Conservation (phyloP, 2,113 vertebrate species). For the Cyprinodon brontotheroides region DNA sequence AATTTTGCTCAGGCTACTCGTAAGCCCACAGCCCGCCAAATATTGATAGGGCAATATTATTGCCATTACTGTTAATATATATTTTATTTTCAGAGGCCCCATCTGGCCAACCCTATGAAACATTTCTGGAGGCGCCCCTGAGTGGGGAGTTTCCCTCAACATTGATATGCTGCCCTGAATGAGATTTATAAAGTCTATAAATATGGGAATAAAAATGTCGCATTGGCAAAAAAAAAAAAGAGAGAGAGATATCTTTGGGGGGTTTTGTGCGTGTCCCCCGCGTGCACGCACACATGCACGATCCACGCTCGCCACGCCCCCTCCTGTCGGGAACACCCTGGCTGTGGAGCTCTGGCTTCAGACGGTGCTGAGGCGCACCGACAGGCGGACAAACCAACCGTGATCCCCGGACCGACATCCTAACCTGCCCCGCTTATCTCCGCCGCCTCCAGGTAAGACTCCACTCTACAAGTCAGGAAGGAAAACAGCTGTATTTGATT, state of each 20-base stretch:
- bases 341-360: slow-evolving; percentile 48
- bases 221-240: slow-evolving; percentile 28
- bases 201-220: slow-evolving; percentile 22
- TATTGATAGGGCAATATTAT: too few relatives aligned
- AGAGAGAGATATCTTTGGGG: slow-evolving; percentile 6
- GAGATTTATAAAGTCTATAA: not conserved
- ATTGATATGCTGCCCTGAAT: not conserved
- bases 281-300: slow-evolving; percentile 34
- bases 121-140: too few relatives aligned
- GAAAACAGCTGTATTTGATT: not conserved
- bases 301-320: slow-evolving; percentile 69
- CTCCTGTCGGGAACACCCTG: slow-evolving; percentile 69
- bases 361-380: slow-evolving; percentile 60
- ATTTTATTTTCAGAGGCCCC: too few relatives aligned
- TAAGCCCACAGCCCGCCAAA: too few relatives aligned
- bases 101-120: too few relatives aligned
- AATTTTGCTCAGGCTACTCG: too few relatives aligned
- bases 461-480: slow-evolving; percentile 25
- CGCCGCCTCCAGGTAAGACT: slow-evolving; percentile 60
- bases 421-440: not conserved
- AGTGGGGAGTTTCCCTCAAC: slow-evolving; percentile 35
- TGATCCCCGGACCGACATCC: slow-evolving; percentile 21
- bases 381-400: slow-evolving; percentile 4
- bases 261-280: not conserved
- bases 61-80: too few relatives aligned